Evolutionary conservation across 2,113 vertebrate genomes (phyloP), one percentile per base, ranked within the genome.

Genomic region (Oxyruncus cristatus): DNA sequence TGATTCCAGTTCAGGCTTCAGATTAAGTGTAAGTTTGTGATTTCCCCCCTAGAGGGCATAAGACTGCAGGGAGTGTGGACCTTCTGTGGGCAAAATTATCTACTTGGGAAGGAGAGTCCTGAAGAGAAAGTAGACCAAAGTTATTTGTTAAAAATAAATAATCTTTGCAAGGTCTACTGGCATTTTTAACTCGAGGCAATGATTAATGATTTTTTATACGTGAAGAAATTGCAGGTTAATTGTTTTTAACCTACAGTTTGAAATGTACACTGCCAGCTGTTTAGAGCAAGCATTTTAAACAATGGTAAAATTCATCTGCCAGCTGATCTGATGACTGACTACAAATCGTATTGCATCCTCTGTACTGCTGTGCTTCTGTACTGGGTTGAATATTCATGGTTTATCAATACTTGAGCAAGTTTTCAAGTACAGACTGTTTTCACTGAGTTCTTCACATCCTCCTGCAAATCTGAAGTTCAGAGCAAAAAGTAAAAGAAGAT

Each of bases 31-130:
- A 61, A 61, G 55, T 63, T 92, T 80, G 30, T 16, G 22, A 3
- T 68, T 78, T 72, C 41, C 27, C 71, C 97, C 42, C 71, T n/a
- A 95, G 95, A 95, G 92, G 85, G 61, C 91, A 73, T 12, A 80
- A 56, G 62, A 37, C 46, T 72, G 77, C 74, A 89, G 77, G 33
- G 41, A 52, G 47, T 12, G 85, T 10, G 35, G 27, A 20, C 11
- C 8, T 52, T 37, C 14, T 27, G 14, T 17, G 21, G 32, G 9
- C 7, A 8, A 28, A 55, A 55, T 9, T 27, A 56, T 44, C 23
- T 19, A 0, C 6, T 46, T 0, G 8, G 37, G 27, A 33, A 24
- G 30, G 24, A 46, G 32, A 23, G 14, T 67, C 17, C 22, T 66
- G 47, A 35, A 37, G 33, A 37, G 50, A 11, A 72, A 47, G 35